A percentile compares a stretch with the other conserved stretches of the same genome.
Conservation (phyloP, 1,140 invertebrate species). For the Bombus fervidus region DNA sequence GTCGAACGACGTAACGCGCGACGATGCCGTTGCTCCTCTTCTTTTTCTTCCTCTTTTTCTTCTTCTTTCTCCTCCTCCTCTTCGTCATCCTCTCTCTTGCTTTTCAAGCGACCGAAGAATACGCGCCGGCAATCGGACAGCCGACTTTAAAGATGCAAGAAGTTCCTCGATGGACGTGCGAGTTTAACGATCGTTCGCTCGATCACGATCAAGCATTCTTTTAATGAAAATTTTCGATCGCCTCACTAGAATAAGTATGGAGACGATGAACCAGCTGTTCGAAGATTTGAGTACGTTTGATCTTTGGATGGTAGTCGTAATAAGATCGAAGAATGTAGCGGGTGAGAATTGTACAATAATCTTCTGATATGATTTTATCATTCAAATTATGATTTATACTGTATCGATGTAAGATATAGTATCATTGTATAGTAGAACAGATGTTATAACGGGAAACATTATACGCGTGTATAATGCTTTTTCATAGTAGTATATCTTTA, state of each 20-base stretch:
- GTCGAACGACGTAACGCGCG: conserved; percentile 25
- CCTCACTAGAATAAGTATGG: not conserved
- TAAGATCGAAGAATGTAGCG: not conserved
- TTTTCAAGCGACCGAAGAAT: not conserved
- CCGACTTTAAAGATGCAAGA: not conserved
- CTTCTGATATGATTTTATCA: not conserved
- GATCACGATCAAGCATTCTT: not conserved
- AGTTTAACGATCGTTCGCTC: not conserved
- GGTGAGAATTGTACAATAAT: not conserved
- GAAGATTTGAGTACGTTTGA: not conserved
- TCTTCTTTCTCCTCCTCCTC: not conserved
- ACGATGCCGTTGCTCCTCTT: conserved; percentile 1
- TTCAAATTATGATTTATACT: not conserved
- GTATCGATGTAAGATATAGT: not conserved
- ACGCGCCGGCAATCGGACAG: not conserved
- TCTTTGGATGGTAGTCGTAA: not conserved
- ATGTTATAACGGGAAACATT: not conserved
- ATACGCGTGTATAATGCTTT: not conserved
- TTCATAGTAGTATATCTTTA: not conserved
- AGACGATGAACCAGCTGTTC: not conserved
- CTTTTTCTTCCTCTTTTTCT: not conserved
- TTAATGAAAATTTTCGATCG: not conserved
- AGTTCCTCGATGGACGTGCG: not conserved
- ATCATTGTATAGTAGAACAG: not conserved
- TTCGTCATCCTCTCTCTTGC: not conserved